Base-by-base conservation (phyloP, 2,113 vertebrate species). In the Seriola rivoliana region DNA sequence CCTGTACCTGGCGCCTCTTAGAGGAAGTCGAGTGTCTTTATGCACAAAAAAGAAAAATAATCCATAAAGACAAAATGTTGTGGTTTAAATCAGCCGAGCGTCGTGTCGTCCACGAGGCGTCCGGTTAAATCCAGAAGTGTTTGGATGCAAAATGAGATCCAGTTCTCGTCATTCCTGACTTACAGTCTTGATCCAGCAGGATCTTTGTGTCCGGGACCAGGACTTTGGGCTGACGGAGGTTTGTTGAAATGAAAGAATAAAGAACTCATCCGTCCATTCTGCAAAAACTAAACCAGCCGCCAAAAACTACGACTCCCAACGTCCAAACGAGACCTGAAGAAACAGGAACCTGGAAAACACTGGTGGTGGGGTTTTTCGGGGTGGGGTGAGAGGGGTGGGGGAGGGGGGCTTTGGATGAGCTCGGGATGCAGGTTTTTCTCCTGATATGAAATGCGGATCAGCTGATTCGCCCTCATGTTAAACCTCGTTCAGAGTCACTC, bases 401-500 rank as follows among this genome's bases (percentile, higher is more conserved):
- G 50, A 19, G 8, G 17, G 2, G 2, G n/a, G 44, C 40, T 71
- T 75, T 72, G 75, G 65, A 52, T 10, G 54, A 1, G 4, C 25
- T 25, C 0, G 23, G 25, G 54, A 1, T 23, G 3, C n/a, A 25
- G 17, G 16, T 57, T 57, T 57, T n/a, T 3, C n/a, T 57, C 54
- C 54, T 25, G n/a, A 57, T 57, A 25, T 57, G 23, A 66, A 78
- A 50, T 29, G 55, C 1, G 12, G 55, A 34, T 78, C 69, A 3
- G 40, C 64, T 1, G 5, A 54, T 58, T 75, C 52, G 5, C n/a
- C 34, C 17, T 83, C 73, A 5, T 68, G 34, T 54, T 64, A 42
- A 58, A 75, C 75, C 86, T 86, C 57, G 55, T 76, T 85, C 71
- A 34, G 23, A 67, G 70, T 66, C 70, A 13, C 59, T 81, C 80